A percentile compares a stretch with the other conserved stretches of the same genome.
Evolutionary conservation across 2,113 vertebrate genomes (phyloP).

Genomic region (Prionailurus bengalensis): DNA sequence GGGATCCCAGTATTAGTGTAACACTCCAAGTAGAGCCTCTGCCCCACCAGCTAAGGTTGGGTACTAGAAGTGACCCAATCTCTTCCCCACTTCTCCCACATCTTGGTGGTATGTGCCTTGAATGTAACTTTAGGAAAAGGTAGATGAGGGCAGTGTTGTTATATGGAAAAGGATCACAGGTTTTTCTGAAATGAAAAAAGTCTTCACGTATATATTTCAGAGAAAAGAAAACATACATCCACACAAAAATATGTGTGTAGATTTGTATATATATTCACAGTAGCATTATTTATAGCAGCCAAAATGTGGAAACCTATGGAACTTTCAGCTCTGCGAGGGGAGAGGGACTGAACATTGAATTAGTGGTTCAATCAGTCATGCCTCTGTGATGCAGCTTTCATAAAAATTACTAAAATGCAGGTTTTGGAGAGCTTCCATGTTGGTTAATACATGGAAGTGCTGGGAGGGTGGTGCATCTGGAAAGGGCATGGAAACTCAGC

Average conservation of each 20-base stretch:
- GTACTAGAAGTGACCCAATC: neutral
- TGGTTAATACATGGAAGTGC: neutral
- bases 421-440: neutral
- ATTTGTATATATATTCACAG: neutral
- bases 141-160: neutral
- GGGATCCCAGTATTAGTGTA: neutral
- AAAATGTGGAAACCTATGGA: neutral
- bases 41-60: neutral
- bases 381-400: neutral
- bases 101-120: neutral
- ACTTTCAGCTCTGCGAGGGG: neutral
- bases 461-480: neutral
- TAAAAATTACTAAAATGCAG: neutral
- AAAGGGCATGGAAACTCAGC: neutral
- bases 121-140: conserved; percentile 12
- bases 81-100: too few relatives aligned
- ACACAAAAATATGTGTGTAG: neutral
- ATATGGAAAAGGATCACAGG: neutral
- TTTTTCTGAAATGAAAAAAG: conserved; percentile 21
- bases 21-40: neutral
- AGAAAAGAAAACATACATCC: neutral
- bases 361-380: neutral
- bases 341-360: neutral
- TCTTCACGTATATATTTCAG: conserved; percentile 10
- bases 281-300: neutral